phyloP scores from a whole-genome alignment of 2,113 vertebrate genomes.

The Candoia aspera region DNA sequence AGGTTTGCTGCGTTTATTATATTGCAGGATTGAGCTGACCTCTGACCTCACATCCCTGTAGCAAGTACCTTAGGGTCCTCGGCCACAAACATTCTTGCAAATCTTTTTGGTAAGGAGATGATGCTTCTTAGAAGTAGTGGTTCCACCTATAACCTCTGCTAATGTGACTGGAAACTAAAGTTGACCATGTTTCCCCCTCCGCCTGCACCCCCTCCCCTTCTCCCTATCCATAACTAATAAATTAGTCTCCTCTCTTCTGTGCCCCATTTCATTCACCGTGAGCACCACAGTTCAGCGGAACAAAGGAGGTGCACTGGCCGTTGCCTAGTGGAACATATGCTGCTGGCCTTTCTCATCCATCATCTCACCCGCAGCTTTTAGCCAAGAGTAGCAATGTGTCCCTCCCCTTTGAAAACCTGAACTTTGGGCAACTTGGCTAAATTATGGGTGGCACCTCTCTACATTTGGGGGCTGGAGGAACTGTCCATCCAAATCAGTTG shows the following conservation, averaged over 20 bases:
- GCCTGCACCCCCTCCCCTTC: neutral
- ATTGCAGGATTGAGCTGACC: slow-evolving; percentile 88
- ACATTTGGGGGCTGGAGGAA: neutral
- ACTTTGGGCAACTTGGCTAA: neutral
- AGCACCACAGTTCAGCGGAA: neutral
- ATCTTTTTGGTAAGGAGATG: slow-evolving; percentile 78
- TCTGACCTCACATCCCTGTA: slow-evolving; percentile 87
- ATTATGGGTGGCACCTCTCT: neutral
- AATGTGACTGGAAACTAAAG: slow-evolving; percentile 45
- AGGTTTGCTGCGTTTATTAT: slow-evolving; percentile 75
- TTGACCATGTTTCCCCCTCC: slow-evolving; percentile 25
- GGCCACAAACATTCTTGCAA: slow-evolving; percentile 78
- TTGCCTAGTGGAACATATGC: neutral
- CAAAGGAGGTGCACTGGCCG: neutral
- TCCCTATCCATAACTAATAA: slow-evolving; percentile 54
- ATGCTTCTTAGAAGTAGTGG: slow-evolving; percentile 68
- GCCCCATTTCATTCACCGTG: slow-evolving; percentile 39
- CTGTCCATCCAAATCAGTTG: neutral
- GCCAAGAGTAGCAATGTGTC: neutral
- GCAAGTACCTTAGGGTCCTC: slow-evolving; percentile 76
- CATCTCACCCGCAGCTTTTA: slow-evolving; percentile 1
- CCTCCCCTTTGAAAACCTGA: neutral
- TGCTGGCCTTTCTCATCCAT: slow-evolving; percentile 9
- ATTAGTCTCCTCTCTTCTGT: neutral
- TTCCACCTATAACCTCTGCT: slow-evolving; percentile 61